Percentiles rank a stretch among this genome's conserved stretches.
phyloP scores from a whole-genome alignment of 2,797 vertebrate species.

The Melanotaenia boesemani region DNA sequence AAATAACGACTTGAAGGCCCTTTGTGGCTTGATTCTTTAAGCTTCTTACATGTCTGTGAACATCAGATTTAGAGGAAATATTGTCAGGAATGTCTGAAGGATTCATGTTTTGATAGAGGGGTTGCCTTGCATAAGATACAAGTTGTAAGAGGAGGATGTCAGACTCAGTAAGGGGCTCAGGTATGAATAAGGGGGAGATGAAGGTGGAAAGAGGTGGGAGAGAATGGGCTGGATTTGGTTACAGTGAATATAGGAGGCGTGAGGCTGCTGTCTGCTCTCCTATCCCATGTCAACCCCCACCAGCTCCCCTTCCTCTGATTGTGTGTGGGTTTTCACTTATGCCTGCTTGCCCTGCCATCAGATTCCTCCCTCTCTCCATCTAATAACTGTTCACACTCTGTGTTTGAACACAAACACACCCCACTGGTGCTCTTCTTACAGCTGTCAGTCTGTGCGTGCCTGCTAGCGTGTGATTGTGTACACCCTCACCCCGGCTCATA shows the following conservation, averaged over 20 bases:
- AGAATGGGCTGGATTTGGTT: constrained; percentile 54
- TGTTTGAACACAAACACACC: constrained; percentile 78
- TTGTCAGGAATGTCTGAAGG: constrained; percentile 8
- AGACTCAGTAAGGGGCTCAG: constrained; percentile 19
- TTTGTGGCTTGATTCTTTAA: background rate
- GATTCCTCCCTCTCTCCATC: constrained; percentile 61
- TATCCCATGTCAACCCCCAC: constrained; percentile 63
- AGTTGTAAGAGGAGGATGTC: constrained; percentile 9
- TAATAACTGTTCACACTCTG: constrained; percentile 76
- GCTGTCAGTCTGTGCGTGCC: constrained; percentile 62
- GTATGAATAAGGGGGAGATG: constrained; percentile 15
- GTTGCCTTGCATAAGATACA: background rate
- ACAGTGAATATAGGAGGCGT: constrained; percentile 51
- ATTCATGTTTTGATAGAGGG: background rate
- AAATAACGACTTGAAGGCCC: background rate
- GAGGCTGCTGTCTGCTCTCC: constrained; percentile 54
- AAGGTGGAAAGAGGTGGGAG: constrained; percentile 20
- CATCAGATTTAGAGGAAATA: background rate
- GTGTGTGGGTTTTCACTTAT: constrained; percentile 70
- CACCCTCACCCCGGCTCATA: constrained; percentile 16
- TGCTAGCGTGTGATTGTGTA: constrained; percentile 25
- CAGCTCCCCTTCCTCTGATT: constrained; percentile 34
- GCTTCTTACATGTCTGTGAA: background rate
- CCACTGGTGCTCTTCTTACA: constrained; percentile 54
- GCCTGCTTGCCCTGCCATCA: constrained; percentile 41